A percentile compares a stretch with the other conserved stretches of the same genome.
phyloP scores from a whole-genome alignment of 2,113 vertebrate genomes.

The Alligator mississippiensis region DNA sequence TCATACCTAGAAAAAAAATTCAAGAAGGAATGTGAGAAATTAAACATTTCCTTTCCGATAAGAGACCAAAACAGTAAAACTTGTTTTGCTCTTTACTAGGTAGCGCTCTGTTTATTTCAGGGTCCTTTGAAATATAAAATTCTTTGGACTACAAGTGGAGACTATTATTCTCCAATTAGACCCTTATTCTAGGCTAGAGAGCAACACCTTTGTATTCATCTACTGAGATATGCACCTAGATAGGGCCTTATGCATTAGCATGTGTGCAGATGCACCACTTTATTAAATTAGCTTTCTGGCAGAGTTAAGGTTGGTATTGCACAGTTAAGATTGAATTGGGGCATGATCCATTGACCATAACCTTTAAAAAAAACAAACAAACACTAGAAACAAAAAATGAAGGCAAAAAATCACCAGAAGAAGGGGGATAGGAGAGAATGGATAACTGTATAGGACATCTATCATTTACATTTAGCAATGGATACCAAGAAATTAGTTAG shows the following conservation, averaged over 20 bases:
- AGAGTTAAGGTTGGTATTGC: not conserved
- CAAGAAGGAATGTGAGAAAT: not conserved
- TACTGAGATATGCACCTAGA: not conserved
- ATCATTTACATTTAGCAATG: not conserved
- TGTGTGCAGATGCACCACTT: not conserved
- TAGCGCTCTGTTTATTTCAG: not conserved
- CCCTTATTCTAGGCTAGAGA: not conserved
- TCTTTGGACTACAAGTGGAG: not conserved
- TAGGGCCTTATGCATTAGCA: not conserved
- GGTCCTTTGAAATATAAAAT: not conserved
- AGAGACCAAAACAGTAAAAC: not conserved
- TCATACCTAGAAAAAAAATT: slow-evolving; percentile 84
- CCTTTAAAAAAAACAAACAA: no score
- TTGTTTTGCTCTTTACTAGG: not conserved
- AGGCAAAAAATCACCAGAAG: not conserved
- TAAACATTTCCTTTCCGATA: not conserved
- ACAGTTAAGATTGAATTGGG: not conserved
- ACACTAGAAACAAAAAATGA: not conserved
- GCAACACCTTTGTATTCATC: not conserved
- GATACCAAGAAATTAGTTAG: not conserved
- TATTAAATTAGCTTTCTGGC: no score
- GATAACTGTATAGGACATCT: not conserved
- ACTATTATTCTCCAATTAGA: not conserved
- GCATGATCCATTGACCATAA: not conserved
- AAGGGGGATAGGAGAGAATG: no score